Conservation (phyloP, 2,797 vertebrate genomes). For the Aselliscus stoliczkanus region DNA sequence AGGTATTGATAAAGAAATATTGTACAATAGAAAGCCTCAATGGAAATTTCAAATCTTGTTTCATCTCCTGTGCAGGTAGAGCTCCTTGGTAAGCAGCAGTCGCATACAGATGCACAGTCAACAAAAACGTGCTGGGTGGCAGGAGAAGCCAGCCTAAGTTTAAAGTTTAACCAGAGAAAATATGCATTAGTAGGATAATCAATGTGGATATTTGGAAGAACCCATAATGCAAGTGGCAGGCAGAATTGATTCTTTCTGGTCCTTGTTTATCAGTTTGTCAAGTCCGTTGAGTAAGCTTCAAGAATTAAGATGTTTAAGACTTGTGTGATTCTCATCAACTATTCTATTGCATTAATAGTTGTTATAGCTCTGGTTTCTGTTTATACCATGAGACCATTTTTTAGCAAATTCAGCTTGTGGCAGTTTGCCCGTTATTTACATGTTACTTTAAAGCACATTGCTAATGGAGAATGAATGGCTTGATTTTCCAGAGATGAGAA, state of each 20-base stretch:
- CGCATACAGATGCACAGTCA: neutral
- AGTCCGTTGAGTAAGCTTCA: neutral
- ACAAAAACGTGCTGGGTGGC: neutral
- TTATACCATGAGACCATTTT: conserved; percentile 34
- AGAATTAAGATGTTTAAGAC: conserved; percentile 20
- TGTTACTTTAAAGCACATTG: conserved; percentile 27
- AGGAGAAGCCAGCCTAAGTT: neutral
- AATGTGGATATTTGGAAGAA: neutral
- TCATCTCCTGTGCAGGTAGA: neutral
- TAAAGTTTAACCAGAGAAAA: conserved; percentile 34
- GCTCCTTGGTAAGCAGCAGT: neutral
- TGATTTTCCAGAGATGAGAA: conserved; percentile 55
- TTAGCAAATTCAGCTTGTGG: conserved; percentile 46
- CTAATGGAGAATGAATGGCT: conserved; percentile 32
- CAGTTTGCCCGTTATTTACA: conserved; percentile 50
- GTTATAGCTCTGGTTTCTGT: conserved; percentile 60
- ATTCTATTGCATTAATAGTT: conserved; percentile 36
- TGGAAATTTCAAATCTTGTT: conserved; percentile 22
- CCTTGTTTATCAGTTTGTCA: conserved; percentile 29
- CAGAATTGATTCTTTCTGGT: conserved; percentile 46
- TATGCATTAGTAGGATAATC: neutral
- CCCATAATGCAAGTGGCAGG: neutral
- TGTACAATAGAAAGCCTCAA: neutral
- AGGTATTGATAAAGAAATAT: neutral
- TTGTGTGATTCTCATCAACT: neutral